Evolutionary conservation across 2,797 vertebrate genomes (phyloP), one percentile per base, ranked within the genome.

Genomic region (Gallirallus australis): DNA sequence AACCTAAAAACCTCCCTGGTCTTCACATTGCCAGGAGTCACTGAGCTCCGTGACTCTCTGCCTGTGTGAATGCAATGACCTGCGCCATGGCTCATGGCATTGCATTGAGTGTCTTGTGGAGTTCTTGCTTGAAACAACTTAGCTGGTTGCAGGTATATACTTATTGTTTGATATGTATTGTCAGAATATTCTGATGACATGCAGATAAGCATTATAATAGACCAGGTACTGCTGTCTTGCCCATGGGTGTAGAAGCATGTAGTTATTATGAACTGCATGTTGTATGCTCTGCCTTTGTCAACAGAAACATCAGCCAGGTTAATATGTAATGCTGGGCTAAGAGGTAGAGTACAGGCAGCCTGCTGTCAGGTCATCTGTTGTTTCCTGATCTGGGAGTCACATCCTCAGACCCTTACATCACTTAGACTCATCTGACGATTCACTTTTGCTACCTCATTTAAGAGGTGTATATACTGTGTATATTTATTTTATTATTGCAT

Each of bases 41-140:
- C 7, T 6, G 28, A 71, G 45, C 53, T 61, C 31, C 7, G 5
- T 59, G 65, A 12, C 63, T 45, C n/a, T 92, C 35, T 7, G 54
- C 52, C 53, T 89, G 33, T 14, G 27, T 54, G 24, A 85, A 20
- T 7, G 30, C 24, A 10, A 42, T 30, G 50, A 37, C 23, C 27
- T 42, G 40, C 21, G 8, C n/a, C 20, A 4, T 20, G 68, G 56
- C 37, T 77, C 27, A 1, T 0, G 1, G 30, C 21, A 17, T 6
- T 52, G 39, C 30, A 35, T 57, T 70, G 11, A 53, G 15, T 15
- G 40, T 37, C 7, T 27, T 57, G 60, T 18, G 33, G 48, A 45
- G 42, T 37, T 81, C 69, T 56, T 42, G 30, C 69, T 90, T 15
- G 48, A 73, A 88, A 25, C 20, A 60, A 3, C 4, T 35, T 48